Evolutionary conservation across 2,797 vertebrate genomes (phyloP).

Genomic region (Poecilia velifera): DNA sequence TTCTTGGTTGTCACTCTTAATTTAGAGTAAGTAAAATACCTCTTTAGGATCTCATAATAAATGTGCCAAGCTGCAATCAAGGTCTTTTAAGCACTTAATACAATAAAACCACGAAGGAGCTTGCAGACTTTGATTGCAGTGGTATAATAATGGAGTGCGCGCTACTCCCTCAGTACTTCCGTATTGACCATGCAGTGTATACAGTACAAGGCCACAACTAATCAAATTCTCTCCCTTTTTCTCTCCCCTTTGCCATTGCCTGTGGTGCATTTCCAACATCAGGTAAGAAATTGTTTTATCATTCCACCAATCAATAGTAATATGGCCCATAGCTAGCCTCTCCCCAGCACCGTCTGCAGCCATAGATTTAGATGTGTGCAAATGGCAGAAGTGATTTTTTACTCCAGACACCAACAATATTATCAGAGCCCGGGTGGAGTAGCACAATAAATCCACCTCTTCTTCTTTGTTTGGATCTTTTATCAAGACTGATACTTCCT

Average conservation of each 20-base stretch:
- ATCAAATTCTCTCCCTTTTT: constrained; percentile 74
- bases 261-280: constrained; percentile 75
- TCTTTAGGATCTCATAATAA: constrained; percentile 34
- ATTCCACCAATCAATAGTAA: constrained; percentile 78
- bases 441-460: constrained; percentile 70
- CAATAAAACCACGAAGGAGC: constrained; percentile 50
- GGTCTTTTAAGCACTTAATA: constrained; percentile 34
- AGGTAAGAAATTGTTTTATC: constrained; percentile 82
- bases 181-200: constrained; percentile 60
- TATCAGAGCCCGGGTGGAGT: constrained; percentile 67
- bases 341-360: constrained; percentile 60
- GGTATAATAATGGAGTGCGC: constrained; percentile 55
- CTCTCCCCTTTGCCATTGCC: constrained; percentile 63
- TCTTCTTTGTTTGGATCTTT: constrained; percentile 76
- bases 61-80: constrained; percentile 36
- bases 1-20: constrained; percentile 14
- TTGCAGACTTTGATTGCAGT: constrained; percentile 56
- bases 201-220: constrained; percentile 71
- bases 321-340: constrained; percentile 73
- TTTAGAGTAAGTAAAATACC: constrained; percentile 19
- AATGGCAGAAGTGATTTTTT: constrained; percentile 75
- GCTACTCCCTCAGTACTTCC: constrained; percentile 45
- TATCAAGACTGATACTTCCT: constrained; percentile 74
- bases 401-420: constrained; percentile 72
- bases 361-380: constrained; percentile 80